phyloP scores from a whole-genome alignment of 2,797 vertebrate genomes.

The Acridotheres tristis region DNA sequence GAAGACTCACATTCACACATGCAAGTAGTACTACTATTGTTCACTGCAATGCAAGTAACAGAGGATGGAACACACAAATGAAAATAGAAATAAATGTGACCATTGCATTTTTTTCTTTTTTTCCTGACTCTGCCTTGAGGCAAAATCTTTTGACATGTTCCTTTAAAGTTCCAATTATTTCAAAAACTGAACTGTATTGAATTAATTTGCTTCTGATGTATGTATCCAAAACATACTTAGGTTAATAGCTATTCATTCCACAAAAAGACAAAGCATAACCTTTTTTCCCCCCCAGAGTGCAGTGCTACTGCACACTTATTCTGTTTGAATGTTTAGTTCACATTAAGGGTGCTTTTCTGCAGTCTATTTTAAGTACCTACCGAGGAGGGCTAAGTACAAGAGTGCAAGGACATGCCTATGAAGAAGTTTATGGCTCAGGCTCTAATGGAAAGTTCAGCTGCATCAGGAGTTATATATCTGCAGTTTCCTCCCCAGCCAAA shows the following conservation, averaged over 20 bases:
- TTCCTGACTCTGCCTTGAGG: not conserved
- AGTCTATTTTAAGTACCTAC: not conserved
- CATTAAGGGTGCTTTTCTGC: not conserved
- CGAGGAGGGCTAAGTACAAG: not conserved
- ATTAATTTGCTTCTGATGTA: not conserved
- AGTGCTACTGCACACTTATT: not conserved
- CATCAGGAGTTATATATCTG: not conserved
- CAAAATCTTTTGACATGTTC: not conserved
- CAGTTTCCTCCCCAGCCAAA: not conserved
- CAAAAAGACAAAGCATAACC: not conserved
- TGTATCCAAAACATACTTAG: not conserved
- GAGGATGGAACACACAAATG: not conserved
- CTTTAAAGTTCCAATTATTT: not conserved
- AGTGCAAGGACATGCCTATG: not conserved
- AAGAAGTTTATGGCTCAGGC: not conserved
- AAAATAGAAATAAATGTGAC: not conserved
- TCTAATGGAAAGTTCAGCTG: not conserved
- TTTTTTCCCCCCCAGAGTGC: fast-evolving
- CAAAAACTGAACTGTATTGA: not conserved
- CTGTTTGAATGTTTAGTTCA: not conserved
- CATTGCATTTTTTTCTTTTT: not conserved
- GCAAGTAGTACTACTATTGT: not conserved
- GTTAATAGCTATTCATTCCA: not conserved
- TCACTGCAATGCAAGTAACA: not conserved
- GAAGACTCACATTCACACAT: not conserved